phyloP scores from a whole-genome alignment of 1,140 invertebrate species.

The Panagrolaimus sp. region DNA sequence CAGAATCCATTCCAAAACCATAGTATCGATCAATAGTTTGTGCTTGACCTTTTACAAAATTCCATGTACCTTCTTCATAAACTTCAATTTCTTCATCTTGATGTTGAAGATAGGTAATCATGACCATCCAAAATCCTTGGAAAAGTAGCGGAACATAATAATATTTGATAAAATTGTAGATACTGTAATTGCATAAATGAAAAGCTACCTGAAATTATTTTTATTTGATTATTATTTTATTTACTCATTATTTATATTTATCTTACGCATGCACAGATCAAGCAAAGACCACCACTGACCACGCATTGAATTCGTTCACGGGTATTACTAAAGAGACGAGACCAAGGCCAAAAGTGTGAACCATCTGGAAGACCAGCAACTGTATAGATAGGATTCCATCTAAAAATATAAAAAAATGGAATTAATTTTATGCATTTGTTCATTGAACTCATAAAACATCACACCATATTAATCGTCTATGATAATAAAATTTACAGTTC shows the following conservation, averaged over 20 bases:
- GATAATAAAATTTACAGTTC: too few relatives aligned
- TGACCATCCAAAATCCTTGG: constrained; percentile 55
- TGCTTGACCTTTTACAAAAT: constrained; percentile 61
- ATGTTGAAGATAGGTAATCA: constrained; percentile 63
- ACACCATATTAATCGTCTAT: too few relatives aligned
- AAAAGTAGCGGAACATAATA: constrained; percentile 60
- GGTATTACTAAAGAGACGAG: constrained; percentile 49
- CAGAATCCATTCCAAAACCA: constrained; percentile 60
- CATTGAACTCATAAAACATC: too few relatives aligned
- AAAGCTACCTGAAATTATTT: constrained; percentile 49
- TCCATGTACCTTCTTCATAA: constrained; percentile 61
- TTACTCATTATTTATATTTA: neutral
- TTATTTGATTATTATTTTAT: neutral
- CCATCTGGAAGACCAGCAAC: constrained; percentile 54
- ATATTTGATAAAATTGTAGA: constrained; percentile 57
- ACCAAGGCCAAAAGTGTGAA: constrained; percentile 54
- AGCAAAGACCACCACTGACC: constrained; percentile 40
- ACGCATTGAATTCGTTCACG: constrained; percentile 52
- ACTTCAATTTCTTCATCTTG: constrained; percentile 61
- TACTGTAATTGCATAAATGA: constrained; percentile 42
- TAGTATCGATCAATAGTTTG: constrained; percentile 61
- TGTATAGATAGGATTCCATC: constrained; percentile 57
- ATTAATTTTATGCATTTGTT: too few relatives aligned
- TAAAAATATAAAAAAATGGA: constrained; percentile 27
- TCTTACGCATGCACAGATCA: constrained; percentile 43